Percentiles rank a stretch among this genome's conserved stretches.
Evolutionary conservation across 2,113 vertebrate species (phyloP).

Genomic region (Tautogolabrus adspersus): DNA sequence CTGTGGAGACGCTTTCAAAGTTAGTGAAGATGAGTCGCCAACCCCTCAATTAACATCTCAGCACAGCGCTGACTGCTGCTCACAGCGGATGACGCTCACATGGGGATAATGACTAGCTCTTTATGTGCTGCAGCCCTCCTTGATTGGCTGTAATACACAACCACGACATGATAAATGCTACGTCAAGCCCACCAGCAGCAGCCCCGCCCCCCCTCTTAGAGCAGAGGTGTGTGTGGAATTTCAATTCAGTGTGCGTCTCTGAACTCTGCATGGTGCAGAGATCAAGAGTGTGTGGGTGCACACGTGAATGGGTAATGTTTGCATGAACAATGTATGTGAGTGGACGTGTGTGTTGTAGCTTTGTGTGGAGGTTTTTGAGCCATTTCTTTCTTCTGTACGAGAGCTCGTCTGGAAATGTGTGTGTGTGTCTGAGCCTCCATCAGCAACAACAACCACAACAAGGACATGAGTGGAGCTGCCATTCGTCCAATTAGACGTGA

Average conservation of each 20-base stretch:
- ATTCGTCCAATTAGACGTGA: constrained; percentile 51
- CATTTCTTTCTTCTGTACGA: too few relatives aligned
- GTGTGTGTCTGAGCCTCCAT: not conserved
- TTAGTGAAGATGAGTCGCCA: constrained; percentile 14
- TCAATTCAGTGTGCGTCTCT: constrained; percentile 7
- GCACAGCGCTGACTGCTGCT: constrained; percentile 10
- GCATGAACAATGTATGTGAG: not conserved
- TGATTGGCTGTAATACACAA: constrained; percentile 52
- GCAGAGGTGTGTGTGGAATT: constrained; percentile 46
- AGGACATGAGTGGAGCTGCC: constrained; percentile 36
- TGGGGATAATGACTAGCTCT: constrained; percentile 58
- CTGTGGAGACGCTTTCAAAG: not conserved
- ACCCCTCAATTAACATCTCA: constrained; percentile 41
- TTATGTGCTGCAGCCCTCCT: constrained; percentile 30
- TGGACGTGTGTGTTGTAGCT: not conserved
- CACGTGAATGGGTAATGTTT: not conserved
- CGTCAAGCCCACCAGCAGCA: constrained; percentile 46
- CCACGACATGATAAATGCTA: constrained; percentile 51
- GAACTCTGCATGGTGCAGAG: constrained; percentile 11
- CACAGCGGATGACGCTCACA: constrained; percentile 48
- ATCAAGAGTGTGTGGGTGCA: constrained; percentile 1
- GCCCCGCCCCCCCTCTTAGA: constrained; percentile 10
- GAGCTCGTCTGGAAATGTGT: not conserved
- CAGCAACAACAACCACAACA: constrained; percentile 40
- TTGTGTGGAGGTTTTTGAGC: not conserved